Base-by-base conservation (phyloP, 2,888 invertebrate genomes). In the Zhuqinia jingwanae region DNA sequence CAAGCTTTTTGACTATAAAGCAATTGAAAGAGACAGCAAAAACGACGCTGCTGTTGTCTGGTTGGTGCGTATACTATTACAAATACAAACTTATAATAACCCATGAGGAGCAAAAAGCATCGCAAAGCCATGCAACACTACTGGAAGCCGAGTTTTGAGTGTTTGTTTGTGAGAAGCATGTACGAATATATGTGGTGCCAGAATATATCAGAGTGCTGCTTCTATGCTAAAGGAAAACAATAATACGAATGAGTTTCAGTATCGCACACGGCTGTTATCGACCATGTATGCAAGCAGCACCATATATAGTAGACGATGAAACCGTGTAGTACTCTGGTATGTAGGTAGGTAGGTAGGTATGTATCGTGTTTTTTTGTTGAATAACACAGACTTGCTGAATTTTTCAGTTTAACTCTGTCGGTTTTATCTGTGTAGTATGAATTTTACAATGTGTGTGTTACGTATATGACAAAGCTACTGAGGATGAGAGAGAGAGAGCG, bases 241-340 rank as follows among this genome's bases (percentile, higher is more conserved):
- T n/a, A n/a, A n/a, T 58, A 58, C 36, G 25, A 60, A 42, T 22
- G 77, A 56, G 42, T 17, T 27, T 53, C 27, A 36, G 56, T 68
- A 65, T 50, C 27, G 56, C 56, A 56, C 85, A 70, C 85, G 70
- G 60, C 70, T 85, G 78, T 78, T 85, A 85, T 85, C 85, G 85
- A 85, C 85, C 85, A 85, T 78, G 78, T 78, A 17, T 42, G 56
- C 42, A 58, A 42, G 11, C 42, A 27, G 27, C 27, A 75, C 53
- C 10, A 68, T 22, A 42, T 20, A 10, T 45, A 15, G 65, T 36
- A 11, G 17, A 13, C 11, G 6, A 36, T 22, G 3, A 36, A 36
- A 36, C 17, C 15, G 1, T 10, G 47, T 25, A 11, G 22, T 11
- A 13, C 30, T 30, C n/a, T 13, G 2, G 27, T 2, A 30, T 63